Evolutionary conservation across 2,797 vertebrate genomes (phyloP), one percentile per base, ranked within the genome.

Genomic region (Enteromius argenteus): DNA sequence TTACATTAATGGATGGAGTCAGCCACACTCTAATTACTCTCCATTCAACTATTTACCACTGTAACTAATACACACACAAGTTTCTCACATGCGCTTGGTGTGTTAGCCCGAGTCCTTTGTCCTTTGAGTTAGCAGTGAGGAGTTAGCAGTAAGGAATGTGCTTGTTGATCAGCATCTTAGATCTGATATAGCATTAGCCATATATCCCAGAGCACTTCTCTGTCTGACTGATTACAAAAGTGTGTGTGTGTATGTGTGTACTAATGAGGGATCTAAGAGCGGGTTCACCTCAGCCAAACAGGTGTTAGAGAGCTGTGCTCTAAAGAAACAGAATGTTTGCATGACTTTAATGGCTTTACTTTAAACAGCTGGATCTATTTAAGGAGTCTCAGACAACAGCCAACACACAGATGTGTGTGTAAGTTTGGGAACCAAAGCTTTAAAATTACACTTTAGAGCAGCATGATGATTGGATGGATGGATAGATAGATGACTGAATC

Each of bases 331-430:
- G 81, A 86, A 85, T 81, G 84, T 86, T 82, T 81, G 86, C 78
- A 72, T 15, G 68, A 86, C 51, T 87, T 89, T 89, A 87, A 89
- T 89, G 83, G 85, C 81, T 76, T 78, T 68, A 73, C 79, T 87
- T 85, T 89, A 85, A 86, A 87, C 88, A 89, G 86, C 88, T 87
- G 88, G 86, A 87, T 87, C 79, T 86, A 68, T 87, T 87, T 89
- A 89, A 87, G 84, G 72, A 84, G 83, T 84, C 83, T 67, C 83
- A 79, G 83, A 84, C 80, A 80, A 51, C 30, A 89, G 84, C 86
- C 86, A 89, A 79, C 69, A 68, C 86, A 84, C 86, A 89, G 86
- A 87, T 88, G 85, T 84, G 87, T 87, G 87, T 75, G 80, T 85
- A 58, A 60, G 77, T 87, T 79, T 87, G 83, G 62, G 74, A 84